A percentile compares a stretch with the other conserved stretches of the same genome.
Conservation (phyloP, 1,140 invertebrate species). For the Gryllus bimaculatus region DNA sequence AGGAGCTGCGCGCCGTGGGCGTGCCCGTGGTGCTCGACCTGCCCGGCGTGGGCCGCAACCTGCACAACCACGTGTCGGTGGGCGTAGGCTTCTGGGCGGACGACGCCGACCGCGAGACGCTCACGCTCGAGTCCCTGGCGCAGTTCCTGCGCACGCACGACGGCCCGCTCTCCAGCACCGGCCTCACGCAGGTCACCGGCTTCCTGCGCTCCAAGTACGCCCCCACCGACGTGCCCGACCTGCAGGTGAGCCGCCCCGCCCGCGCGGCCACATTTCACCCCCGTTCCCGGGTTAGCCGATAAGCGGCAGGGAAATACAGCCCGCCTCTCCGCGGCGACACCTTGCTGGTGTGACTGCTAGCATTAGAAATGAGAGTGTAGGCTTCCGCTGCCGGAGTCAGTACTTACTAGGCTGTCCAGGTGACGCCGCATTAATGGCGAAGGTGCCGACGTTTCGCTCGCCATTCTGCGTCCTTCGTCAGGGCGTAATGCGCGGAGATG, state of each 20-base stretch:
- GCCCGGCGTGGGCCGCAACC: slow-evolving; percentile 42
- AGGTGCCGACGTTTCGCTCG: no score
- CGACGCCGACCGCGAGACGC: neutral
- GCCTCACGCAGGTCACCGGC: slow-evolving; percentile 36
- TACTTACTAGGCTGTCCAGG: no score
- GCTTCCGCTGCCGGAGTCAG: no score
- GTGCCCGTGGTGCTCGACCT: slow-evolving; percentile 25
- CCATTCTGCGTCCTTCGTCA: no score
- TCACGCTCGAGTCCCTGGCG: neutral
- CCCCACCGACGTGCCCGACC: slow-evolving; percentile 23
- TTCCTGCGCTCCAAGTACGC: slow-evolving; percentile 27
- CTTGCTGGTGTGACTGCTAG: no score
- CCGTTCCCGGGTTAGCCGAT: no score
- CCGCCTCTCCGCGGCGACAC: no score
- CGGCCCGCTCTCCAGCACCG: slow-evolving; percentile 38
- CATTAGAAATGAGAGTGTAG: no score
- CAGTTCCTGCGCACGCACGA: slow-evolving; percentile 26
- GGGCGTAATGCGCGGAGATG: no score
- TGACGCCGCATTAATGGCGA: no score
- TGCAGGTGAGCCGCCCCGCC: slow-evolving; percentile 33
- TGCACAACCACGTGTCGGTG: slow-evolving; percentile 43
- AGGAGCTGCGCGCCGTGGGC: slow-evolving; percentile 28
- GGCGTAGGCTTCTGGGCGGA: slow-evolving; percentile 35
- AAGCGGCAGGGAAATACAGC: no score
- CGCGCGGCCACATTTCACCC: no score